phyloP scores from a whole-genome alignment of 1,140 invertebrate genomes.

The Drosophila ananassae region DNA sequence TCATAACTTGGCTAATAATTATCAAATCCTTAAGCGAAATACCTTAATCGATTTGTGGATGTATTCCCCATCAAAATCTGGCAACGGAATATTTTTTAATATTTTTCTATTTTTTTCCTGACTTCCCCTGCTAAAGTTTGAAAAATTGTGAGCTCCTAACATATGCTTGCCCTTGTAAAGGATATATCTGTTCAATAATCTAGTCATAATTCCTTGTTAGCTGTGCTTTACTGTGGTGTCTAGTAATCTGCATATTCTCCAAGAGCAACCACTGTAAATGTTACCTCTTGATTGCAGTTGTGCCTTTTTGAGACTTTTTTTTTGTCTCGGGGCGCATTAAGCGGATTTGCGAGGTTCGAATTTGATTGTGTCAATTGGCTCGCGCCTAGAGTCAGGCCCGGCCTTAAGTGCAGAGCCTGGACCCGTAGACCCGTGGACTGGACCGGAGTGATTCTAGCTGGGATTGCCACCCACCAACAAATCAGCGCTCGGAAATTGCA shows the following conservation, averaged over 20 bases:
- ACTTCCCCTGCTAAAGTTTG: too few species aligned
- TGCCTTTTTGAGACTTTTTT: constrained; percentile 33
- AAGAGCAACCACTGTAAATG: background rate
- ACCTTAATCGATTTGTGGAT: too few species aligned
- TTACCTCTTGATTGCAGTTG: constrained; percentile 62
- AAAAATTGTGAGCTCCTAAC: too few species aligned
- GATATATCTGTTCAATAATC: too few species aligned
- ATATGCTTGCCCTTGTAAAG: too few species aligned
- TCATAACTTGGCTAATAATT: too few species aligned
- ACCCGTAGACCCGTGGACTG: constrained; percentile 8
- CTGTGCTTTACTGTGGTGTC: background rate
- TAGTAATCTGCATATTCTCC: constrained; percentile 22
- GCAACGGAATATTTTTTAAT: too few species aligned
- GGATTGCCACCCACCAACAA: constrained; percentile 38
- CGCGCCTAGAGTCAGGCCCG: constrained; percentile 65
- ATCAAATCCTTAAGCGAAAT: too few species aligned
- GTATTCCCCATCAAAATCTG: too few species aligned
- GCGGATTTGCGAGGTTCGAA: constrained; percentile 63
- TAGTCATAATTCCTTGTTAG: background rate
- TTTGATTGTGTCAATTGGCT: constrained; percentile 81
- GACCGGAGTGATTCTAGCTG: constrained; percentile 25
- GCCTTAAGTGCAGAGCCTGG: constrained; percentile 14
- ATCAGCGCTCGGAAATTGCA: constrained; percentile 36
- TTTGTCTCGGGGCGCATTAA: constrained; percentile 67
- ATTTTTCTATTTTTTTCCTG: too few species aligned